phyloP scores from a whole-genome alignment of 92 coral and sea anemone species.

The Metridium senile region DNA sequence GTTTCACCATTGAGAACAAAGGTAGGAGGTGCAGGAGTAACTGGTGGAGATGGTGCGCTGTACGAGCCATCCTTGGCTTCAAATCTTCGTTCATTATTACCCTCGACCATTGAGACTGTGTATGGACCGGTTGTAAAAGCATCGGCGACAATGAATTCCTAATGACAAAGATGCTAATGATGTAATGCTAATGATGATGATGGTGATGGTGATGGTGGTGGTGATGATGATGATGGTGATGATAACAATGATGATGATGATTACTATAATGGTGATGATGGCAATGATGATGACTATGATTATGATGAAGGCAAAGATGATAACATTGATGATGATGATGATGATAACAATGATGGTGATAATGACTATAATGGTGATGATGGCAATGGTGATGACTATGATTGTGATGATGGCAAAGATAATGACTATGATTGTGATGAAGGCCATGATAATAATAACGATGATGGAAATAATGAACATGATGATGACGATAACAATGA shows the following conservation, averaged over 20 bases:
- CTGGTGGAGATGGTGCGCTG: conserved; percentile 63
- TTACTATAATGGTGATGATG: too few relatives aligned
- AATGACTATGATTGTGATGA: neutral
- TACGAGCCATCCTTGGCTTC: conserved; percentile 66
- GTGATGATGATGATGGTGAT: too few relatives aligned
- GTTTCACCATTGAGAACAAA: conserved; percentile 72
- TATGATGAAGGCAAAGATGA: too few relatives aligned
- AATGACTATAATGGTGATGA: neutral
- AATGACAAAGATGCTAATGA: neutral
- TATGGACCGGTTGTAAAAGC: conserved; percentile 84
- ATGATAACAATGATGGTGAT: too few relatives aligned
- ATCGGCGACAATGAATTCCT: too few relatives aligned
- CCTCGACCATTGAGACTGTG: conserved; percentile 66
- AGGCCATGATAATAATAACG: neutral
- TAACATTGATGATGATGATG: too few relatives aligned
- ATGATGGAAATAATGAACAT: neutral
- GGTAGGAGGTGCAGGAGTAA: conserved; percentile 66
- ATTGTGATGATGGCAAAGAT: too few relatives aligned
- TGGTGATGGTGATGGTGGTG: too few relatives aligned
- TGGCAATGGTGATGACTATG: neutral
- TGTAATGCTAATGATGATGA: too few relatives aligned
- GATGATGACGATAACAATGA: too few relatives aligned
- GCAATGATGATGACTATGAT: too few relatives aligned
- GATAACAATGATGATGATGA: too few relatives aligned
- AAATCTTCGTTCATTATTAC: conserved; percentile 87